Percentiles rank a stretch among this genome's conserved stretches.
Conservation (phyloP, 1,140 invertebrate genomes). For the Oncopodura yosiiana region DNA sequence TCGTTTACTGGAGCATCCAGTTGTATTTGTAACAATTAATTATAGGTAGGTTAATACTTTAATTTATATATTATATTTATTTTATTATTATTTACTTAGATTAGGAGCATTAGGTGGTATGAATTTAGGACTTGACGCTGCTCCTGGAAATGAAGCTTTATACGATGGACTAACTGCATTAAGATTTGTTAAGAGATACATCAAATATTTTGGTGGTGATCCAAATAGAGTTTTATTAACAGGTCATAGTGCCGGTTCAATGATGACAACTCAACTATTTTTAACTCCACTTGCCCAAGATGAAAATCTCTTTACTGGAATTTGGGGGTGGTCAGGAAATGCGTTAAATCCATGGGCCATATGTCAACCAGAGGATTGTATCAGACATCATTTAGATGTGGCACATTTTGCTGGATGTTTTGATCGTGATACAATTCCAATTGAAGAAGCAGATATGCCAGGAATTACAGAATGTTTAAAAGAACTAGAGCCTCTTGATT, state of each 20-base stretch:
- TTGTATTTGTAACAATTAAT: conserved; percentile 8
- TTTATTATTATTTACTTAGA: too few species aligned
- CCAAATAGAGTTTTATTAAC: conserved; percentile 1
- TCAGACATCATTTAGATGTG: background rate
- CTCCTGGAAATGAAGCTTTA: background rate
- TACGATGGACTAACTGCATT: conserved; percentile 4
- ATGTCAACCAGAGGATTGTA: background rate
- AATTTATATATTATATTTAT: too few species aligned
- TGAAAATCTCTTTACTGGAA: background rate
- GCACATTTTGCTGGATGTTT: background rate
- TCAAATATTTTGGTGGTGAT: conserved; percentile 10
- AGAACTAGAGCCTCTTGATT: background rate
- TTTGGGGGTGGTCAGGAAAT: background rate
- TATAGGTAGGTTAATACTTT: too few species aligned
- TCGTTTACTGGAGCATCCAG: conserved; percentile 3
- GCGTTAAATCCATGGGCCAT: conserved; percentile 7
- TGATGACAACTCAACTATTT: background rate
- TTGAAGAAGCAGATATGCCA: background rate
- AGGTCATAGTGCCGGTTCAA: conserved; percentile 1
- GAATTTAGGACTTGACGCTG: conserved; percentile 14
- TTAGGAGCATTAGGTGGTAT: conserved; percentile 2
- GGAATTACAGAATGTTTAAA: background rate
- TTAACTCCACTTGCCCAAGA: background rate
- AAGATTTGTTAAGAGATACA: conserved; percentile 3
- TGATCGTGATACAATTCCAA: background rate